A percentile compares a stretch with the other conserved stretches of the same genome.
Conservation (phyloP, 2,888 invertebrate genomes). For the Dynastes maya region DNA sequence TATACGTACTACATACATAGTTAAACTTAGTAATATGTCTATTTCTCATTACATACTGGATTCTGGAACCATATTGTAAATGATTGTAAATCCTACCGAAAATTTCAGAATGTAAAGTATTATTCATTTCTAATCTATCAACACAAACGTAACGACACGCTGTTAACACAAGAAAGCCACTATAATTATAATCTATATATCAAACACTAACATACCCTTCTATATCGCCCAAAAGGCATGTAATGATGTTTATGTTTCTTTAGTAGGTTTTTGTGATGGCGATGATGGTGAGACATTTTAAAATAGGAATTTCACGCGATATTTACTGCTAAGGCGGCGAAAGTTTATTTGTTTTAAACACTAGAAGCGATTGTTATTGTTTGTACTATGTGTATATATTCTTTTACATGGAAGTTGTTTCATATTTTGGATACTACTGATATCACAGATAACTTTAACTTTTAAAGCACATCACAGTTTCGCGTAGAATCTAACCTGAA, state of each 20-base stretch:
- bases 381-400: background rate
- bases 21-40: constrained; percentile 1
- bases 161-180: background rate
- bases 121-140: background rate
- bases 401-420: constrained; percentile 18
- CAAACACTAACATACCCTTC: constrained; percentile 52
- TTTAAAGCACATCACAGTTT: constrained; percentile 42
- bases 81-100: background rate
- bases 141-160: background rate
- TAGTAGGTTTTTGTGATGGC: constrained; percentile 51
- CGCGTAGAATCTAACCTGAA: constrained; percentile 44
- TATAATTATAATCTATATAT: background rate
- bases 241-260: constrained; percentile 54
- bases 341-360: constrained; percentile 21
- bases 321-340: background rate
- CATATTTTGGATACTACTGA: constrained; percentile 9
- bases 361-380: constrained; percentile 7
- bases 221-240: constrained; percentile 56
- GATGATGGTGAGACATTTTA: constrained; percentile 59
- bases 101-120: background rate
- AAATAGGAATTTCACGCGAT: constrained; percentile 26
- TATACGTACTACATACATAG: constrained; percentile 2
- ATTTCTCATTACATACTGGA: background rate
- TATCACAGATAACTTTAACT: constrained; percentile 40
- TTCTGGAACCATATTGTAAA: background rate